These are phyloP conservation scores for Euglossa dilemma DNA, from an alignment of 1,140 invertebrate genomes.

Conservation along the genomic window DNA sequence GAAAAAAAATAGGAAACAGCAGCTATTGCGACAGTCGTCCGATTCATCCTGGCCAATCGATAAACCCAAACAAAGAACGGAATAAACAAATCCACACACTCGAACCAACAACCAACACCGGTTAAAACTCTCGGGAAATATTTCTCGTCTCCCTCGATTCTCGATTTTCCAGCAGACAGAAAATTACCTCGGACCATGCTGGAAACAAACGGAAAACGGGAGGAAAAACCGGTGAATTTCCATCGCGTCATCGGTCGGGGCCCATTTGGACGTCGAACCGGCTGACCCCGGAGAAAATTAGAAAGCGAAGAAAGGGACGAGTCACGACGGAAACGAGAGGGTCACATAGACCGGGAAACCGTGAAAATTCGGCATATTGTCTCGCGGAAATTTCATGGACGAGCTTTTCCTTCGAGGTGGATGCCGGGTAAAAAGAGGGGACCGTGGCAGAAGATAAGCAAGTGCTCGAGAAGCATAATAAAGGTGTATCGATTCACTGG, in stretches of 20 bases:
- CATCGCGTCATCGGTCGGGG: constrained; percentile 38
- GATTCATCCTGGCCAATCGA: no score
- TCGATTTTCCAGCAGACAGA: not conserved
- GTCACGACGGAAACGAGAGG: constrained; percentile 64
- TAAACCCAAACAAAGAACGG: no score
- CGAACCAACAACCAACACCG: no score
- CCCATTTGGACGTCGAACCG: constrained; percentile 14
- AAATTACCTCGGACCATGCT: not conserved
- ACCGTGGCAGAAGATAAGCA: constrained; percentile 77
- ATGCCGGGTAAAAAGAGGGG: constrained; percentile 75
- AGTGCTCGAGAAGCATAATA: constrained; percentile 78
- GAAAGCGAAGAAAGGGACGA: constrained; percentile 41
- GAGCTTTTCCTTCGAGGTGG: constrained; percentile 68
- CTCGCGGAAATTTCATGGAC: constrained; percentile 69
- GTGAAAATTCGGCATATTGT: constrained; percentile 79
- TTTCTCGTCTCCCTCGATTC: no score
- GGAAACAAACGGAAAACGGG: not conserved
- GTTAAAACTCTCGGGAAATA: no score
- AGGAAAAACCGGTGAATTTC: constrained; percentile 23
- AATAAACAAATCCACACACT: no score
- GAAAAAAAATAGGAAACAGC: no score
- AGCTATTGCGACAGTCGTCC: no score
- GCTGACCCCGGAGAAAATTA: constrained; percentile 59
- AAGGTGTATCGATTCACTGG: constrained; percentile 81
- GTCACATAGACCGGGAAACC: constrained; percentile 63